Conservation (phyloP, 2,888 invertebrate genomes). For the Cyrtodaria siliqua region DNA sequence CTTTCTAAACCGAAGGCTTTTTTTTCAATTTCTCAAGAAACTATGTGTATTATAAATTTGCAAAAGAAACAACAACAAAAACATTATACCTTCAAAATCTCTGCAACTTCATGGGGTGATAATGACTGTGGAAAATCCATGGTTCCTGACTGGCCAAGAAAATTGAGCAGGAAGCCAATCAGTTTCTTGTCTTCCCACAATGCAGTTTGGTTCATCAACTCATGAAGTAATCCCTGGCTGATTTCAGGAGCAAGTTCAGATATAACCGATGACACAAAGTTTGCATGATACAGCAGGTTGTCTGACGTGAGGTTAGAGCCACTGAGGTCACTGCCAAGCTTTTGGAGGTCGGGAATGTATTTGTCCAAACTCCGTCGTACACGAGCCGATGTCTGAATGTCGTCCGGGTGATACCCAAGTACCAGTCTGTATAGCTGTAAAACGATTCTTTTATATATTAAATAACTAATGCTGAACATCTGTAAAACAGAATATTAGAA, state of each 20-base stretch:
- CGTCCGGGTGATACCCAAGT: constrained; percentile 69
- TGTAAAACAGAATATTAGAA: too few species aligned
- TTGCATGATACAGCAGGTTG: constrained; percentile 16
- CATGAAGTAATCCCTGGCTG: constrained; percentile 51
- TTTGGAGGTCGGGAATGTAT: neutral
- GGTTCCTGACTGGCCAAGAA: constrained; percentile 40
- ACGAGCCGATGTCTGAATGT: neutral
- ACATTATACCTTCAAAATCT: constrained; percentile 69
- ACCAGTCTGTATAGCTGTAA: constrained; percentile 75
- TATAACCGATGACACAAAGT: constrained; percentile 23
- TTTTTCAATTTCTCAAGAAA: too few species aligned
- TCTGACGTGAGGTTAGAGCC: constrained; percentile 4
- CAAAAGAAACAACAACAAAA: too few species aligned
- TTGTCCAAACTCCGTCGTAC: constrained; percentile 42
- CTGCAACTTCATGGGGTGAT: constrained; percentile 68
- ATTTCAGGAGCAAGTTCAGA: constrained; percentile 47
- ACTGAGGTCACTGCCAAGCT: constrained; percentile 30
- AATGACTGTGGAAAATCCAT: constrained; percentile 27
- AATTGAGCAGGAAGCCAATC: constrained; percentile 47
- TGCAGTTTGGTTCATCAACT: constrained; percentile 58
- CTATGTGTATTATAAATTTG: too few species aligned
- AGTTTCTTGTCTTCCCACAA: constrained; percentile 53
- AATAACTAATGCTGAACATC: too few species aligned
- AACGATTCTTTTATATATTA: too few species aligned
- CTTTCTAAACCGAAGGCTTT: too few species aligned